phyloP scores from a whole-genome alignment of 2,888 invertebrate genomes.

The Diarsia dahlii region DNA sequence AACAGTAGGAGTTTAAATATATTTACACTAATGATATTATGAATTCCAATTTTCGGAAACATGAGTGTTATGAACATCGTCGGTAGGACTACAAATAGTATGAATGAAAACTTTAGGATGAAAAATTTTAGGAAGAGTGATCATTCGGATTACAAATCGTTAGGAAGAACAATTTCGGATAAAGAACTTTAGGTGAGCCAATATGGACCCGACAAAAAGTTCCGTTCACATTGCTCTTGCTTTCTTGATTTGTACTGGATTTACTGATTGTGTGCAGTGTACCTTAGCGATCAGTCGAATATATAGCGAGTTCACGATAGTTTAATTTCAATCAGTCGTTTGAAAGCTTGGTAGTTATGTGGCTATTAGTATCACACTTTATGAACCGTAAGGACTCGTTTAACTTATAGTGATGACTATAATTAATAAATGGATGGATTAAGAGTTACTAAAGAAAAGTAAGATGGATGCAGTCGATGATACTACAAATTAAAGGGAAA shows the following conservation, averaged over 20 bases:
- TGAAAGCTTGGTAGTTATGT: too few species aligned
- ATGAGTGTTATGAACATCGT: too few species aligned
- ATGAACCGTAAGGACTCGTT: not conserved
- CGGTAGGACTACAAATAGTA: too few species aligned
- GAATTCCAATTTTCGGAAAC: too few species aligned
- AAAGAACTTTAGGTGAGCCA: too few species aligned
- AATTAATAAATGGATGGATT: not conserved
- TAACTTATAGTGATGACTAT: not conserved
- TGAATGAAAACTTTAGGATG: too few species aligned
- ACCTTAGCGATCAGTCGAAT: not conserved
- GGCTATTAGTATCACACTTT: not conserved
- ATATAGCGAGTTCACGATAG: not conserved
- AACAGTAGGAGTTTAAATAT: too few species aligned
- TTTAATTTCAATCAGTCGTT: not conserved
- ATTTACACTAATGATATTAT: too few species aligned
- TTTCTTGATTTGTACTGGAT: not conserved
- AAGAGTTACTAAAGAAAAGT: not conserved
- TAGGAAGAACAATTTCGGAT: too few species aligned
- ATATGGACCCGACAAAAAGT: too few species aligned
- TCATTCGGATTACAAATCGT: too few species aligned
- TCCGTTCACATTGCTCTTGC: conserved; percentile 11
- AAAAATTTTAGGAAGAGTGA: too few species aligned
- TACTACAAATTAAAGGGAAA: not conserved
- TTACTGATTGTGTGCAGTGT: not conserved
- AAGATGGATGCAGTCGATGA: not conserved